A percentile compares a stretch with the other conserved stretches of the same genome.
Conservation (phyloP, 53 echinoderm and acorn worm species). For the Pentamera pediparva region DNA sequence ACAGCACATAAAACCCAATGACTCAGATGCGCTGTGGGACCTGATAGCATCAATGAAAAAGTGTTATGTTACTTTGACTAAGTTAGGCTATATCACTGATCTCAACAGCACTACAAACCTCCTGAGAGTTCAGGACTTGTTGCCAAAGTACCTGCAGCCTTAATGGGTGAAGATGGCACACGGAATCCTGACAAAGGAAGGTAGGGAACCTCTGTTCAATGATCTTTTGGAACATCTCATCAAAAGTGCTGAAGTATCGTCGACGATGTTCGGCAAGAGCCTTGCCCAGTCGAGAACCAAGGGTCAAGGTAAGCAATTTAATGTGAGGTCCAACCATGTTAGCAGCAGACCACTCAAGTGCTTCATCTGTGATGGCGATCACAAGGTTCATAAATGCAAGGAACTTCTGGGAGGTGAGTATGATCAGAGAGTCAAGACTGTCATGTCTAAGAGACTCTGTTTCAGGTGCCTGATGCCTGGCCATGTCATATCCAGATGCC, state of each 20-base stretch:
- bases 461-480: conserved; percentile 43
- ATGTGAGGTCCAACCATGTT: conserved; percentile 40
- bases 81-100: conserved; percentile 32
- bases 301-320: background rate
- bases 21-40: conserved; percentile 37
- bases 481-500: conserved; percentile 33
- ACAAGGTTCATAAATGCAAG: conserved; percentile 31
- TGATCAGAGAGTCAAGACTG: conserved; percentile 25
- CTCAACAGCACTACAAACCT: conserved; percentile 31
- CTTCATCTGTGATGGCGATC: conserved; percentile 32
- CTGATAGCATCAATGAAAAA: conserved; percentile 38
- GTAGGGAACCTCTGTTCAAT: conserved; percentile 34
- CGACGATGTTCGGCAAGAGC: conserved; percentile 42
- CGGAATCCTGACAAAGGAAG: conserved; percentile 19
- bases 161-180: conserved; percentile 45
- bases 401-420: conserved; percentile 26
- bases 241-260: conserved; percentile 33
- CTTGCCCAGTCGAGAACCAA: conserved; percentile 27
- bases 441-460: conserved; percentile 35
- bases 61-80: conserved; percentile 33
- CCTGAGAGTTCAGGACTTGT: conserved; percentile 32
- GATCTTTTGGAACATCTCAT: conserved; percentile 28
- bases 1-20: conserved; percentile 31
- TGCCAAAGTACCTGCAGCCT: conserved; percentile 30
- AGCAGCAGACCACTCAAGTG: conserved; percentile 34